A percentile compares a stretch with the other conserved stretches of the same genome.
phyloP scores from a whole-genome alignment of 2,888 invertebrate genomes.

The Matsumyia berberina region DNA sequence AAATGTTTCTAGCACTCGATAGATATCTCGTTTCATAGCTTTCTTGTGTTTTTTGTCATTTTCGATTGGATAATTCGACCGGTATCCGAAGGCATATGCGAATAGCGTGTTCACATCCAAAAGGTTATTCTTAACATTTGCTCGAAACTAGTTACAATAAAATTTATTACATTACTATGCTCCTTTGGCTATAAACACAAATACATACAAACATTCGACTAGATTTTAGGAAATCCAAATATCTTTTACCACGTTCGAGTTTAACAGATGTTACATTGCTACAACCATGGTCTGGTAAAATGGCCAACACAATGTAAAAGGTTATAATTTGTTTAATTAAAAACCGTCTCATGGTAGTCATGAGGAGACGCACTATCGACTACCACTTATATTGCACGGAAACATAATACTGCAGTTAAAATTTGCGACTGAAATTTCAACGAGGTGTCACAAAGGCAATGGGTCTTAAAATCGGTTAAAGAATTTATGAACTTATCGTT shows the following conservation, averaged over 20 bases:
- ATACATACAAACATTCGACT: conserved; percentile 80
- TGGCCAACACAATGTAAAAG: conserved; percentile 6
- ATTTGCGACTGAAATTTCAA: background rate
- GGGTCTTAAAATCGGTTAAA: background rate
- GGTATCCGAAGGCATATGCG: conserved; percentile 89
- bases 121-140: conserved; percentile 89
- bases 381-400: conserved; percentile 20
- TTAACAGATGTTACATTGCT: conserved; percentile 29
- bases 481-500: background rate
- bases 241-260: conserved; percentile 77
- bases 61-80: conserved; percentile 87
- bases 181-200: background rate
- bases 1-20: conserved; percentile 86
- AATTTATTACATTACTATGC: background rate
- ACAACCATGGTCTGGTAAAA: conserved; percentile 4
- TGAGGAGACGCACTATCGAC: conserved; percentile 12
- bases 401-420: conserved; percentile 17
- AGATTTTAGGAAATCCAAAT: conserved; percentile 79
- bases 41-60: conserved; percentile 85
- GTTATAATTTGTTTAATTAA: conserved; percentile 26
- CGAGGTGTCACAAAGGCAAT: conserved; percentile 12
- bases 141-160: conserved; percentile 86
- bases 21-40: conserved; percentile 87
- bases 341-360: conserved; percentile 30
- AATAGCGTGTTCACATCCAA: conserved; percentile 88